Conservation (phyloP, 1,140 invertebrate genomes). For the Temnothorax longispinosus region DNA sequence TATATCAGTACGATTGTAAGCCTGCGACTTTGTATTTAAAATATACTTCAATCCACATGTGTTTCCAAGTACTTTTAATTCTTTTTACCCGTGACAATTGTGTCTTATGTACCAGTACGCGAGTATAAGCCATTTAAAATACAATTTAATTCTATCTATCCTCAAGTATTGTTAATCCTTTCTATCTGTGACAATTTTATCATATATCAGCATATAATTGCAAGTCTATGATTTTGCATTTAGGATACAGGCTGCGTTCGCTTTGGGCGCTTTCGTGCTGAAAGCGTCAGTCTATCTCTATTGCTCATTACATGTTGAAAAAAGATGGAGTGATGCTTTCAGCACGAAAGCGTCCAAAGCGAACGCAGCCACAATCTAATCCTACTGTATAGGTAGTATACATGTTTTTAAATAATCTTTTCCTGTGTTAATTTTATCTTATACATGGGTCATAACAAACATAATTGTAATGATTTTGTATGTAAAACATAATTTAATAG, state of each 20-base stretch:
- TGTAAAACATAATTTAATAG: not conserved
- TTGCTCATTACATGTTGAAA: too few relatives aligned
- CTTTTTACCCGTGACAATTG: not conserved
- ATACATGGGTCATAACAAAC: not conserved
- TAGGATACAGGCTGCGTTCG: too few relatives aligned
- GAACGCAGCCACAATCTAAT: not conserved
- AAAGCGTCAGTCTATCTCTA: too few relatives aligned
- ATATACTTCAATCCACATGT: not conserved
- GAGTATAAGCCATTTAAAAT: not conserved
- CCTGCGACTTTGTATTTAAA: not conserved
- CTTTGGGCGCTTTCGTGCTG: too few relatives aligned
- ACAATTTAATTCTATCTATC: not conserved
- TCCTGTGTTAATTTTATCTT: not conserved
- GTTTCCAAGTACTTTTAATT: not conserved
- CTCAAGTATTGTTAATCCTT: not conserved
- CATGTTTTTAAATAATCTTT: not conserved
- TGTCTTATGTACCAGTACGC: not conserved
- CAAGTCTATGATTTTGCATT: not conserved
- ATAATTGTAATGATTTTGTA: not conserved
- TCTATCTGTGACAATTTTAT: not conserved
- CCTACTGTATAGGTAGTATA: not conserved
- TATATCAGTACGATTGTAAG: not conserved
- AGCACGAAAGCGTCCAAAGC: too few relatives aligned
- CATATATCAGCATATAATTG: not conserved
- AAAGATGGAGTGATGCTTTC: too few relatives aligned